Base-by-base conservation (phyloP, 1,140 invertebrate genomes). In the Stratiolaelaps scimitus region DNA sequence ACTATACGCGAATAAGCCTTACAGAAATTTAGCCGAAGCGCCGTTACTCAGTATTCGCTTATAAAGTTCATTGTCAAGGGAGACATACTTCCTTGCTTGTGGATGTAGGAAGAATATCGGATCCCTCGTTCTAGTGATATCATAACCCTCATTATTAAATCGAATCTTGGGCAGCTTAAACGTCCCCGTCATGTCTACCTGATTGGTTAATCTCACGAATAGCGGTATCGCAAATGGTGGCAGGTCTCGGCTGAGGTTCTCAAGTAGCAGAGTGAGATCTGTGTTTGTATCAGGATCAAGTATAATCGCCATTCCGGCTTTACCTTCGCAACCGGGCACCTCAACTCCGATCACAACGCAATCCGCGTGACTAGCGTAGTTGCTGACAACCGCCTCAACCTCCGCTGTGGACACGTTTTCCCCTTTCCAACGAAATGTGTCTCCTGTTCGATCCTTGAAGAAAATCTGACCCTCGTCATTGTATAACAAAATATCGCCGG, bases 241-340 rank as follows among this genome's bases (percentile, higher is more conserved):
- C 64, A 96, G 76, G 19, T 83, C 76, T 64, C 71, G 71, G 56
- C 69, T 65, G 7, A 78, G 48, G 43, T 74, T 69, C n/a, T 60
- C 40, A 17, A 69, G 65, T n/a, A 80, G 67, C n/a, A n/a, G n/a
- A n/a, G n/a, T n/a, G n/a, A n/a, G n/a, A n/a, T n/a, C n/a, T n/a
- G n/a, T n/a, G 43, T 80, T 79, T 29, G 89, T 76, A 73, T 92
- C 82, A 0, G 92, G 72, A 76, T 92, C 90, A 7, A 87, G 85
- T 65, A 98, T 87, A 17, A 91, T 89, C 29, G 87, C 90, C 94
- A 98, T 98, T 23, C 94, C 94, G 28, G 92, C 92, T 68, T 84
- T 79, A 2, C 93, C 94, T 77, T 98, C 94, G 64, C 82, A 80
- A 65, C 87, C 82, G 68, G 84, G 83, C 69, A 69, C 92, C 92